Evolutionary conservation across 53 echinoderm and acorn worm genomes (phyloP).

Genomic region (Holothuria leucospilota): DNA sequence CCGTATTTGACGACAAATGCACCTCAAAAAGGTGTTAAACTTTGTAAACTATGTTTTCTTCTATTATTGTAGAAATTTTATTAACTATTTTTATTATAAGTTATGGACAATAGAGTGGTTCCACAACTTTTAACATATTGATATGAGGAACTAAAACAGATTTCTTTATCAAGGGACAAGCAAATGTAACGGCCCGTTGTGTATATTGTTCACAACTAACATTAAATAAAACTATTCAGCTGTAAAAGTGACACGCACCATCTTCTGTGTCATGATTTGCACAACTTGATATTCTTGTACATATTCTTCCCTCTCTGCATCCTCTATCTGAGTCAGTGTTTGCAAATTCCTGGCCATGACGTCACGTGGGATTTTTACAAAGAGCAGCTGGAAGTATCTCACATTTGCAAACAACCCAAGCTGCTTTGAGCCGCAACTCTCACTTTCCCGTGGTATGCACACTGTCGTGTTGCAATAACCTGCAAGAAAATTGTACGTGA

Average conservation of each 20-base stretch:
- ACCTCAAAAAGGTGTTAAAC: no score
- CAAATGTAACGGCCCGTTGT: no score
- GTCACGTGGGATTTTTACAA: slow-evolving; percentile 53
- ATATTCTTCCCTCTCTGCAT: slow-evolving; percentile 53
- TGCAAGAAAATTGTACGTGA: background rate
- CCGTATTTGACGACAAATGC: no score
- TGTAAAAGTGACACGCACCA: slow-evolving; percentile 38
- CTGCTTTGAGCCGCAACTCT: slow-evolving; percentile 61
- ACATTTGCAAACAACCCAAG: slow-evolving; percentile 67
- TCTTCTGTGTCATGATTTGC: slow-evolving; percentile 56
- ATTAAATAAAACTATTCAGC: no score
- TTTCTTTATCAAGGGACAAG: no score
- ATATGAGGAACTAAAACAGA: no score
- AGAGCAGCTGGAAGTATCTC: slow-evolving; percentile 71
- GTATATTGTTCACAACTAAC: no score
- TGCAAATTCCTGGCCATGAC: slow-evolving; percentile 64
- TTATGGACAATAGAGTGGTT: no score
- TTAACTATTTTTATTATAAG: no score
- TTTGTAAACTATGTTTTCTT: no score
- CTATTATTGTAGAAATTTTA: no score
- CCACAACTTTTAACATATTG: no score
- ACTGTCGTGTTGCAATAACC: slow-evolving; percentile 13
- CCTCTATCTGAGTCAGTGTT: slow-evolving; percentile 64
- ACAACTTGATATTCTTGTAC: slow-evolving; percentile 57
- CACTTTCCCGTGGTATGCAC: slow-evolving; percentile 26